These are phyloP conservation scores for Shinisaurus crocodilurus DNA, from an alignment of 2,113 vertebrate genomes.

Conservation along the genomic window DNA sequence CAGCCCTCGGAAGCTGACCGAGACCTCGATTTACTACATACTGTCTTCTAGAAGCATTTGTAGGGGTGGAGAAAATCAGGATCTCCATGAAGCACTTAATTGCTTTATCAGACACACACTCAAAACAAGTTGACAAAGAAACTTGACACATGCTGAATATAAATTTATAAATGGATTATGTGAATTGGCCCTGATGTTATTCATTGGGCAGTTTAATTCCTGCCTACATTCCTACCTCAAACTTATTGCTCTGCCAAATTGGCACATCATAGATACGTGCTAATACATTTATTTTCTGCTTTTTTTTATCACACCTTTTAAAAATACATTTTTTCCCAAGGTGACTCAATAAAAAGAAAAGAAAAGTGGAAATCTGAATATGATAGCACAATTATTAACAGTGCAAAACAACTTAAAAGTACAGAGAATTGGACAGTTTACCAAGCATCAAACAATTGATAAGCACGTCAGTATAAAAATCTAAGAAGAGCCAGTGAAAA, in stretches of 20 bases:
- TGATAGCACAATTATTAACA: too few relatives aligned
- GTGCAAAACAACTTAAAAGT: too few relatives aligned
- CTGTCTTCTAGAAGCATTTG: neutral
- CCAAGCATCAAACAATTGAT: too few relatives aligned
- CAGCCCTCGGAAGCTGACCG: neutral
- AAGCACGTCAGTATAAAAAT: too few relatives aligned
- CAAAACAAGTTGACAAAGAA: neutral
- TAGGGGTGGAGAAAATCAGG: neutral
- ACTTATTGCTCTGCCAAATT: neutral
- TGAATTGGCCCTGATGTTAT: neutral
- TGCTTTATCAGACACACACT: neutral
- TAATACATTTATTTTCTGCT: too few relatives aligned
- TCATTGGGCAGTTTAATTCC: neutral
- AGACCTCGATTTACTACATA: neutral
- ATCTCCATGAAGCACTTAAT: neutral
- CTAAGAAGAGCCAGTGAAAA: too few relatives aligned
- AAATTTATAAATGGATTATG: neutral
- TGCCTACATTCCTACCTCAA: too few relatives aligned
- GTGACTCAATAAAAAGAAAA: too few relatives aligned
- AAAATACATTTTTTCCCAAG: too few relatives aligned
- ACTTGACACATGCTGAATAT: neutral
- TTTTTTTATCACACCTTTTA: too few relatives aligned
- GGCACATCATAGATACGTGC: neutral
- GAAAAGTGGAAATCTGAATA: too few relatives aligned
- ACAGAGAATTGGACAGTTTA: too few relatives aligned